Base-by-base conservation (phyloP, 2,888 invertebrate genomes). In the Cephus pulcher region DNA sequence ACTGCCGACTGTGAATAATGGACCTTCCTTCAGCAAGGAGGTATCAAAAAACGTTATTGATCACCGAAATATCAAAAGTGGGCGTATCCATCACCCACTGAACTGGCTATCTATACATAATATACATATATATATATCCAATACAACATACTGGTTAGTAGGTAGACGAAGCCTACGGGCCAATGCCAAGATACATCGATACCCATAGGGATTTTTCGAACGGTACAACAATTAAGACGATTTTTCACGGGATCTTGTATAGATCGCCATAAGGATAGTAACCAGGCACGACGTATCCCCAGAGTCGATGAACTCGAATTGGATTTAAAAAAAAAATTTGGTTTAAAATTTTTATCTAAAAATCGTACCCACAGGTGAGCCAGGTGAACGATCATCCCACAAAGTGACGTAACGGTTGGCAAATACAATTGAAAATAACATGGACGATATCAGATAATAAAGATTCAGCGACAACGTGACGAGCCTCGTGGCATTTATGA, bases 51-150 rank as follows among this genome's bases (percentile, higher is more conserved):
- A 80, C 81, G 88, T 89, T 89, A 89, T 89, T 89, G 89, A 89
- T 89, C 88, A 89, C 87, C 87, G 85, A 89, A 89, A 89, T 88
- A 89, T 88, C 87, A 88, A 88, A 87, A 87, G 87, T 88, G 85
- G 88, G 88, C 87, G 88, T 89, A 89, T 89, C 87, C 86, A 88
- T 88, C 88, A 89, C 83, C 85, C 83, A 86, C 81, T 83, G 86
- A 85, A 84, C 85, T 76, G 70, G 69, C 73, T 69, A 75, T 74
- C 71, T 77, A 77, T 71, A 75, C 34, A 75, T 68, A 11, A 56
- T 75, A 76, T 69, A 73, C 12, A 32, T 30, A 75, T 30, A 69
- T 77, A 40, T 30, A 34, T 15, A 76, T 78, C 23, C 12, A 40
- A 15, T 37, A 34, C 37, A 56, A 2, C 0, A 56, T 56, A 56